Evolutionary conservation across 2,113 vertebrate species (phyloP).

Genomic region (Ptilonorhynchus violaceus): DNA sequence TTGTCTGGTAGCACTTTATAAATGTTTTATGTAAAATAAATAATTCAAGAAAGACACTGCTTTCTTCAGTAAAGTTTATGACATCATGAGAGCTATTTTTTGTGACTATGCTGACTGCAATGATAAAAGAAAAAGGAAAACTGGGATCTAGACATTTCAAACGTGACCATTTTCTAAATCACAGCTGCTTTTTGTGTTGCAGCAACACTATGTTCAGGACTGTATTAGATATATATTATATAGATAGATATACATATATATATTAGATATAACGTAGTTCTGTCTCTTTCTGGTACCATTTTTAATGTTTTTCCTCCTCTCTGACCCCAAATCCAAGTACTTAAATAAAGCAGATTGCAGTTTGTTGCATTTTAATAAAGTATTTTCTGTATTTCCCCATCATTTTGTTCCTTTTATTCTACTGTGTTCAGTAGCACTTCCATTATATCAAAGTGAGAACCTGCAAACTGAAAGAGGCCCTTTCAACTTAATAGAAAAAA

Average conservation of each 20-base stretch:
- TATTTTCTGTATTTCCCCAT: neutral
- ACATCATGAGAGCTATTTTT: slow-evolving; percentile 51
- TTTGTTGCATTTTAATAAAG: neutral
- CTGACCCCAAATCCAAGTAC: neutral
- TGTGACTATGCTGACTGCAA: neutral
- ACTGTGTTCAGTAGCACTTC: neutral
- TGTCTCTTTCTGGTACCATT: neutral
- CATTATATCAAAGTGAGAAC: neutral
- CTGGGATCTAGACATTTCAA: neutral
- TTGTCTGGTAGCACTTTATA: slow-evolving; percentile 37
- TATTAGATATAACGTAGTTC: neutral
- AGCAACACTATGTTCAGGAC: neutral
- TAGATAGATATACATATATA: neutral
- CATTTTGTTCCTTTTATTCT: neutral
- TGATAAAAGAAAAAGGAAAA: slow-evolving; percentile 38
- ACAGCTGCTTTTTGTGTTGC: neutral
- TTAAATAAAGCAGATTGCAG: neutral
- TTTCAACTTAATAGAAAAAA: neutral
- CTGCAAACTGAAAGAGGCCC: neutral
- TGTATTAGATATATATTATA: neutral
- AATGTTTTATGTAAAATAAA: slow-evolving; percentile 63
- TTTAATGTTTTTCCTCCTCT: neutral
- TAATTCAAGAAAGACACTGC: slow-evolving; percentile 38
- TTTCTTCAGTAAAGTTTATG: slow-evolving; percentile 49
- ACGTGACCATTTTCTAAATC: slow-evolving; percentile 26